Percentiles rank a stretch among this genome's conserved stretches.
phyloP scores from a whole-genome alignment of 2,113 vertebrate species.

The Sinocyclocheilus grahami region DNA sequence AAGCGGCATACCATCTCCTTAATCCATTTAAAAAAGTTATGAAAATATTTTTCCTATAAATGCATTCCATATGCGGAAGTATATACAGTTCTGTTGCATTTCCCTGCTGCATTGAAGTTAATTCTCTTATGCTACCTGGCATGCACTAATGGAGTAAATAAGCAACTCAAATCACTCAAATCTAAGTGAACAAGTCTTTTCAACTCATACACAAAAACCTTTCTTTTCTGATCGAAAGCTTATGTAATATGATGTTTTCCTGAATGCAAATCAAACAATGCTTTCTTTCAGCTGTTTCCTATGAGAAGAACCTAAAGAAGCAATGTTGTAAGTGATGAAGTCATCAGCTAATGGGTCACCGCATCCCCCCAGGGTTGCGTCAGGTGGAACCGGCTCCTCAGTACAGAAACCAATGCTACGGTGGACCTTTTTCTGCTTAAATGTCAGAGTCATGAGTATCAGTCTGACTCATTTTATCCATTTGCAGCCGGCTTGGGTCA shows the following conservation, averaged over 20 bases:
- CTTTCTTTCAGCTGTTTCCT: not conserved
- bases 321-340: constrained; percentile 23
- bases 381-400: not conserved
- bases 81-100: constrained; percentile 59
- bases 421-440: not conserved
- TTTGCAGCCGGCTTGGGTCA: constrained; percentile 3
- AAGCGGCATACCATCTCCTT: constrained; percentile 62
- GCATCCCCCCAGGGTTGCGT: constrained; percentile 5
- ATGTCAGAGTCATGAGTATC: constrained; percentile 10
- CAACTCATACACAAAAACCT: not conserved
- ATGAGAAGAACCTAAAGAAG: not conserved
- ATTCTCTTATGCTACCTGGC: constrained; percentile 21
- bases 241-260: constrained; percentile 5
- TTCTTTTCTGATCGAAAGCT: not conserved
- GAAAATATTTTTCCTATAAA: constrained; percentile 73
- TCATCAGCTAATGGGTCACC: constrained; percentile 9
- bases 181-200: not conserved
- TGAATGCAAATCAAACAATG: constrained; percentile 4
- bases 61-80: constrained; percentile 67
- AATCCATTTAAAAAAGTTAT: constrained; percentile 72
- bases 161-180: not conserved
- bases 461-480: constrained; percentile 9
- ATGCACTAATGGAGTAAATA: constrained; percentile 11
- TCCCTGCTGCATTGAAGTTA: constrained; percentile 54
- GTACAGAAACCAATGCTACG: not conserved